Evolutionary conservation across 2,888 invertebrate species (phyloP).

Genomic region (Chrysina gloriosa): DNA sequence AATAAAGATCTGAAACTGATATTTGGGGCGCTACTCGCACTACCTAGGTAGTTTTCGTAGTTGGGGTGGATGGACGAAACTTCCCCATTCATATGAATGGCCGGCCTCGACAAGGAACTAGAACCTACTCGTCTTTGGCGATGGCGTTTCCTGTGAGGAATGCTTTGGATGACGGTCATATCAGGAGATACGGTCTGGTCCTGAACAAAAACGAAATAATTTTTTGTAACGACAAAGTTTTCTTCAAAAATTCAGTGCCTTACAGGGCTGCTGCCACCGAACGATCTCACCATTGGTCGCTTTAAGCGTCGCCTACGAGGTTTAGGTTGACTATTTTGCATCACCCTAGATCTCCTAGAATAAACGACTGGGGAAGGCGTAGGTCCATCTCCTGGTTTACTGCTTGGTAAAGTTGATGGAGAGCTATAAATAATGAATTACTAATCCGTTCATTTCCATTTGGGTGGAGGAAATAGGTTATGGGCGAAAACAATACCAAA

Average conservation of each 20-base stretch:
- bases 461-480: neutral
- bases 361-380: slow-evolving; percentile 44
- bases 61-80: slow-evolving; percentile 68
- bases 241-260: slow-evolving; percentile 8
- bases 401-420: neutral
- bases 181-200: slow-evolving; percentile 42
- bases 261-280: slow-evolving; percentile 44
- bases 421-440: slow-evolving; percentile 5
- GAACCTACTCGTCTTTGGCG: slow-evolving; percentile 47
- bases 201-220: slow-evolving; percentile 10
- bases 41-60: slow-evolving; percentile 26
- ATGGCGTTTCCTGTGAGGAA: slow-evolving; percentile 46
- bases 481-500: neutral
- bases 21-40: slow-evolving; percentile 12
- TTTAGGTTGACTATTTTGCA: slow-evolving; percentile 56
- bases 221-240: neutral
- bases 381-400: neutral
- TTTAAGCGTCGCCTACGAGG: slow-evolving; percentile 50
- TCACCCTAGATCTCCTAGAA: slow-evolving; percentile 56
- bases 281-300: slow-evolving; percentile 47
- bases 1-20: slow-evolving; percentile 22
- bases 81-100: slow-evolving; percentile 74
- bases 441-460: neutral
- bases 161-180: slow-evolving; percentile 34
- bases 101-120: slow-evolving; percentile 65